phyloP scores from a whole-genome alignment of 2,797 vertebrate genomes.

The Enteromius treurensis region DNA sequence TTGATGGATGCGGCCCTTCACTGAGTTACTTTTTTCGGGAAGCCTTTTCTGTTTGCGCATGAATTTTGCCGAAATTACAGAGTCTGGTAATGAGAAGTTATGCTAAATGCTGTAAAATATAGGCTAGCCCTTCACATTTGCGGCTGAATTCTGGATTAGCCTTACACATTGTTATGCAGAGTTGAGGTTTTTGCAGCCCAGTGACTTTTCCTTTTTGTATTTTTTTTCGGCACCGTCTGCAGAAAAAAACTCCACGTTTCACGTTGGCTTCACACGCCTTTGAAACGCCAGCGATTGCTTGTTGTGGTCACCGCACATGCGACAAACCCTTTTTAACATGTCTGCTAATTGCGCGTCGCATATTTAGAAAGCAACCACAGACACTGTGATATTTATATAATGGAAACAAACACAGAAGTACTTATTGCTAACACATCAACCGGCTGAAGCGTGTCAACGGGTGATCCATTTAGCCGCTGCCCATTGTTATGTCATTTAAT shows the following conservation, averaged over 20 bases:
- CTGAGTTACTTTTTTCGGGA: constrained; percentile 65
- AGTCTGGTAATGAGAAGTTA: constrained; percentile 80
- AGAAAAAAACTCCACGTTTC: constrained; percentile 47
- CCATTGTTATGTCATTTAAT: constrained; percentile 36
- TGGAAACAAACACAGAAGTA: constrained; percentile 37
- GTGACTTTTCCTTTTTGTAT: constrained; percentile 53
- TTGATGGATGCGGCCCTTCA: constrained; percentile 46
- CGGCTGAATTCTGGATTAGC: constrained; percentile 70
- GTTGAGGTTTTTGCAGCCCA: constrained; percentile 72
- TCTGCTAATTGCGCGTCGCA: constrained; percentile 60
- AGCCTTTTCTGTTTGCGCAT: constrained; percentile 72
- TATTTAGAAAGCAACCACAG: constrained; percentile 56
- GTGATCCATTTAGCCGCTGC: constrained; percentile 37
- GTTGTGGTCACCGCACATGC: constrained; percentile 62
- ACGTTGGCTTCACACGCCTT: constrained; percentile 51
- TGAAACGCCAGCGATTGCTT: constrained; percentile 55
- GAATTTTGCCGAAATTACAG: constrained; percentile 73
- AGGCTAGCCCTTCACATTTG: constrained; percentile 74
- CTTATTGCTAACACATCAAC: constrained; percentile 28
- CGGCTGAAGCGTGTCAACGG: neutral
- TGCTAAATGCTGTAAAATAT: constrained; percentile 82
- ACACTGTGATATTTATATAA: constrained; percentile 49
- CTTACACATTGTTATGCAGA: constrained; percentile 80
- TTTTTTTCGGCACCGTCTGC: constrained; percentile 62
- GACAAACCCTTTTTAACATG: constrained; percentile 63